Evolutionary conservation across 2,113 vertebrate genomes (phyloP), one percentile per base, ranked within the genome.

Genomic region (Pycnonotus jocosus): DNA sequence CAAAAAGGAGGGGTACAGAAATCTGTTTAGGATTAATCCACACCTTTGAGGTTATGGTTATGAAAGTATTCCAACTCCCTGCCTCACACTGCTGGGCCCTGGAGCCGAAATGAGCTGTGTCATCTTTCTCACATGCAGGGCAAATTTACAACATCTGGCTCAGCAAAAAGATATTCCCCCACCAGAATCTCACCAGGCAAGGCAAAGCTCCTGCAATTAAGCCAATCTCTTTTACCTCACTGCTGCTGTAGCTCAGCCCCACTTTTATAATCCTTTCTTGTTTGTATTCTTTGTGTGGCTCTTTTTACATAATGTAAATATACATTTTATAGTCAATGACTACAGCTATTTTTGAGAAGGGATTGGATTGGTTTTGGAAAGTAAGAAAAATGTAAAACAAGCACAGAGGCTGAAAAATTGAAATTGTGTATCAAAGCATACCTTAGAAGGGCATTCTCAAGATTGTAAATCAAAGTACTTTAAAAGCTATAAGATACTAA

Each of bases 91-190:
- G 13, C 65, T 56, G 27, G 24, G 53, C 60, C 82, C 69, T 62
- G 44, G 77, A 56, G 51, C 89, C 33, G 65, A 91, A 96, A 84
- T 69, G 69, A 95, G 37, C 83, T 93, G 81, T 68, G 31, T 73
- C 69, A 79, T 86, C 81, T 44, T 66, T 50, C 69, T 95, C 72
- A 42, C 56, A 81, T 44, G 28, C 42, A 61, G 56, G 58, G 65
- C 54, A 91, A 93, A 91, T 56, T 76, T 86, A 93, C 56, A 88
- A 78, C 93, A 91, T 35, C 89, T 96, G 94, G 91, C 28, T 91
- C 71, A 96, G 83, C 61, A 89, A 87, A 81, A 81, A 93, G 83
- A 57, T 37, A 89, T 10, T 90, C 69, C 83, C 81, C 64, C 92
- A 95, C 61, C 80, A 94, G 71, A 95, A 92, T 44, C 56, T 94